Evolutionary conservation across 1,140 invertebrate species (phyloP), one percentile per base, ranked within the genome.

Genomic region (Lasioglossum baleicum): DNA sequence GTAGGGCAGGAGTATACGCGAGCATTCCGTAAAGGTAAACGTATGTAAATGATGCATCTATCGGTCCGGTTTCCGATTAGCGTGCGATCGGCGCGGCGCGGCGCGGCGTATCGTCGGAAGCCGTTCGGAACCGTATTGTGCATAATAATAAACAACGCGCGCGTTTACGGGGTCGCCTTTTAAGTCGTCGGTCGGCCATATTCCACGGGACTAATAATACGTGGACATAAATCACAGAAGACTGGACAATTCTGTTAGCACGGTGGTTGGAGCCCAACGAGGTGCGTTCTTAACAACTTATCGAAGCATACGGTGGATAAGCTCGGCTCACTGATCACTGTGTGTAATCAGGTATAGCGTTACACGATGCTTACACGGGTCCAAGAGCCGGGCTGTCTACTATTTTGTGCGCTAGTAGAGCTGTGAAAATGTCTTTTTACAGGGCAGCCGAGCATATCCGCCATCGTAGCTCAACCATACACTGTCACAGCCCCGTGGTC

Each of bases 331-430:
- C 60, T 87, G 87, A 75, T 83, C 86, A 89, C 68, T 77, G 79
- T 84, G 88, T 76, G 79, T 89, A 89, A 89, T 89, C 88, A 87
- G 80, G 75, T 88, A 87, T 88, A 44, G 69, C 77, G 81, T 78
- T 82, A 79, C 72, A 75, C 80, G 82, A 80, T 74, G 79, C 76
- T 85, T 80, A 85, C 84, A 85, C 80, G 83, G 83, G 51, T 75
- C 74, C 70, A 56, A 40, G 68, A 78, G 75, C 83, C 70, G 68
- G 80, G 60, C 35, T 71, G 64, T 79, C 63, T 35, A 74, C 85
- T 75, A 68, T 86, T 88, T 88, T 85, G 73, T 53, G 60, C 72
- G 69, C 78, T 64, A 83, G 75, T 64, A 65, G 73, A 86, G 65
- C 81, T 82, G 85, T 77, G 85, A 86, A 87, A 86, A 88, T 83